Conservation (phyloP, 2,797 vertebrate genomes). For the Brachyalestes nurse region DNA sequence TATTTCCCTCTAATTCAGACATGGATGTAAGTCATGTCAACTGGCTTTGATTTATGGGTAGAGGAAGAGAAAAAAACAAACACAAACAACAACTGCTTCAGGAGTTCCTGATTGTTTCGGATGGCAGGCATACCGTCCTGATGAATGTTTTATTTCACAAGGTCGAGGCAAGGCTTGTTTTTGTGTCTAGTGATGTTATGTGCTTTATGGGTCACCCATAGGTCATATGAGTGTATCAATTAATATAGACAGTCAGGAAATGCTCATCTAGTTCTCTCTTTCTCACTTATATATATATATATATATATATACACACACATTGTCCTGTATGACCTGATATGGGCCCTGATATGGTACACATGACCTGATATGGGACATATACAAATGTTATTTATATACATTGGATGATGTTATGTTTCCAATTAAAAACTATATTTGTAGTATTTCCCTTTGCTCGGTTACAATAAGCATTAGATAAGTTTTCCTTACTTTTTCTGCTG, state of each 20-base stretch:
- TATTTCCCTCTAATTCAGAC: conserved; percentile 47
- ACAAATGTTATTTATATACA: too few relatives aligned
- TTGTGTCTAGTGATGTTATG: not conserved
- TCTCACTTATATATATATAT: too few relatives aligned
- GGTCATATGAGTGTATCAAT: not conserved
- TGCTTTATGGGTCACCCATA: not conserved
- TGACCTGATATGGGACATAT: too few relatives aligned
- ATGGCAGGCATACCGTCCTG: conserved; percentile 68
- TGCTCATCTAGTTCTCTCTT: too few relatives aligned
- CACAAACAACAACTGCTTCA: conserved; percentile 59
- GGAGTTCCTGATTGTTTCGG: conserved; percentile 70
- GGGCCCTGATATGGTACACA: too few relatives aligned
- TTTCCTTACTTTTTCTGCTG: too few relatives aligned
- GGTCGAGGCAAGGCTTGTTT: not conserved
- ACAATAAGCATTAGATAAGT: too few relatives aligned
- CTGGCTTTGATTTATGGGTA: conserved; percentile 63
- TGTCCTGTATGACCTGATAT: too few relatives aligned
- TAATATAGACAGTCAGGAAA: too few relatives aligned
- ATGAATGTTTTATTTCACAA: conserved; percentile 42
- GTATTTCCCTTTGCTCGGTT: not conserved
- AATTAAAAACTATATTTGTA: not conserved
- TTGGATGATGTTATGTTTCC: not conserved
- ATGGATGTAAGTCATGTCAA: conserved; percentile 68
- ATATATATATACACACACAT: too few relatives aligned
- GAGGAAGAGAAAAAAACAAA: conserved; percentile 54